Base-by-base conservation (phyloP, 92 coral and sea anemone species). In the Isaurus tuberculatus region DNA sequence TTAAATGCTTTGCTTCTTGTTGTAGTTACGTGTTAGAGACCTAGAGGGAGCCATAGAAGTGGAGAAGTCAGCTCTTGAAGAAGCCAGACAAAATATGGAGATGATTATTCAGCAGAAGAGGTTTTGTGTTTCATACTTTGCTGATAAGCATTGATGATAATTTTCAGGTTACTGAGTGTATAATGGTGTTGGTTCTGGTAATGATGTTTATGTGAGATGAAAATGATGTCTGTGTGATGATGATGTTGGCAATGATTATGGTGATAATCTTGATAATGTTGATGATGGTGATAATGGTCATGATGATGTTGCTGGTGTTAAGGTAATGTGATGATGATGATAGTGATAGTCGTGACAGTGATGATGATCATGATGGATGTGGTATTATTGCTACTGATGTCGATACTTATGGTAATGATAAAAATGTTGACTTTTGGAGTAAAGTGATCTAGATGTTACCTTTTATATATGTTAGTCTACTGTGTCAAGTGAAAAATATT, bases 31-130 rank as follows among this genome's bases (percentile, higher is more conserved):
- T 36, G 97, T 96, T 51, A 88, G 99, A 26, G 99, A 96, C 73
- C 90, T 96, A 53, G 99, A 96, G 87, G 98, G 97, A 70, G 99
- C 98, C 1, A 33, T 96, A 73, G 99, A 94, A 70, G 97, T 94
- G 11, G 98, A 94, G 72, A 96, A 87, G 70, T 91, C 99, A 44
- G 98, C 95, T 14, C 73, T 92, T 43, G 92, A 89, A 26, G 99
- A 96, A 83, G 98, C 92, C 16, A 90, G 90, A 72, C 89, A 86
- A 69, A 96, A 94, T 51, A 79, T 96, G 89, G 99, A 94, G 29
- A 80, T 79, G 5, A 79, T 93, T 30, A 94, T 84, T 43, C 88
- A 96, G 75, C 99, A 92, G 26, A 93, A 91, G 87, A 90, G 99
- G 99, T 96, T 14, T 40, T 40, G 11, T 6, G 7, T 3, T 40